Evolutionary conservation across 1,140 invertebrate genomes (phyloP).

Genomic region (Drosophila seguyi): DNA sequence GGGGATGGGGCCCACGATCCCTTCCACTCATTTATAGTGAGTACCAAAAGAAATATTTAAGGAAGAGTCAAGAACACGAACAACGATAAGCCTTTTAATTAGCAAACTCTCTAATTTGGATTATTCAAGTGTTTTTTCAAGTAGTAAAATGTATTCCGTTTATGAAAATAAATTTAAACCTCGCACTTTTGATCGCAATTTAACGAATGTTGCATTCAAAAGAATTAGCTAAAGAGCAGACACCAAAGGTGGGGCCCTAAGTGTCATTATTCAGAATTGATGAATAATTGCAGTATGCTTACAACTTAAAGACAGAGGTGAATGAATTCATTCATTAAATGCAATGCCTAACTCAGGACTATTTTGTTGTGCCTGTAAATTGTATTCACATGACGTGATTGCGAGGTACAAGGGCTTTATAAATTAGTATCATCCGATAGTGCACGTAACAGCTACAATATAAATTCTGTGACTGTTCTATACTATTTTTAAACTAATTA

Average conservation of each 20-base stretch:
- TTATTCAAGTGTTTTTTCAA: background rate
- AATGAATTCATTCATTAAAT: background rate
- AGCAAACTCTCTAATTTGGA: background rate
- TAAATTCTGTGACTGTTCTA: too few species aligned
- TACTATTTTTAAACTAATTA: too few species aligned
- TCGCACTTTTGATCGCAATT: background rate
- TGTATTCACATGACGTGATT: background rate
- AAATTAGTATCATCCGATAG: too few species aligned
- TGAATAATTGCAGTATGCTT: background rate
- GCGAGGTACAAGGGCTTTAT: background rate
- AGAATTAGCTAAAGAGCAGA: background rate
- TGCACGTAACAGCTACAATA: too few species aligned
- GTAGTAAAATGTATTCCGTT: background rate
- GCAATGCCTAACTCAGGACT: background rate
- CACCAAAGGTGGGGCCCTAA: background rate
- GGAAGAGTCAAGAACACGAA: background rate
- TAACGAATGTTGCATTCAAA: background rate
- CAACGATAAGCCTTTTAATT: background rate
- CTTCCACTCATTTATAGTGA: conserved; percentile 12
- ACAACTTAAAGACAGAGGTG: background rate
- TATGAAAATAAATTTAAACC: background rate
- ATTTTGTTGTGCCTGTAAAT: background rate
- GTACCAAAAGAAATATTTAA: conserved; percentile 6
- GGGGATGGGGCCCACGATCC: conserved; percentile 30
- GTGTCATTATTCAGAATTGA: too few species aligned